Conservation (phyloP, 2,113 vertebrate species). For the Xiphophorus maculatus region DNA sequence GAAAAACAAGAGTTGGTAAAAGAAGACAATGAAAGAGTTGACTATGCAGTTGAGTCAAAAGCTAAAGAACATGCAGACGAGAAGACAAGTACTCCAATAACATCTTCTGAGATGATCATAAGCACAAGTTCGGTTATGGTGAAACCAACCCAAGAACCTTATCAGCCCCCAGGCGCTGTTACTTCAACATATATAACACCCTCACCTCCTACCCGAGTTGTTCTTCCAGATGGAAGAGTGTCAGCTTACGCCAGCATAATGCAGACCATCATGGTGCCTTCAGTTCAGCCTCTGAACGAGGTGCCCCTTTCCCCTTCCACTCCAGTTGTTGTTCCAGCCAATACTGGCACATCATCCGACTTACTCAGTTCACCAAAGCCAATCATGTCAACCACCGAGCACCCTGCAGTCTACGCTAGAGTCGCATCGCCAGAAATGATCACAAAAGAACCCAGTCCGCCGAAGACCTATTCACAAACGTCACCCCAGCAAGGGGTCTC, state of each 20-base stretch:
- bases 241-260: constrained; percentile 92
- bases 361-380: constrained; percentile 45
- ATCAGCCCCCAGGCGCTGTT: constrained; percentile 43
- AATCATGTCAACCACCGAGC: constrained; percentile 69
- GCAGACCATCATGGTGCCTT: constrained; percentile 85
- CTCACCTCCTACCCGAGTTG: constrained; percentile 60
- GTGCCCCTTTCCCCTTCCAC: constrained; percentile 36
- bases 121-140: constrained; percentile 64
- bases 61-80: constrained; percentile 46
- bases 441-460: constrained; percentile 78
- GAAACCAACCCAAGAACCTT: constrained; percentile 57
- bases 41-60: constrained; percentile 36
- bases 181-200: constrained; percentile 57
- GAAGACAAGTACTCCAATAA: constrained; percentile 34
- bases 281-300: constrained; percentile 54
- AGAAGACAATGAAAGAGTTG: constrained; percentile 49
- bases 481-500: constrained; percentile 58
- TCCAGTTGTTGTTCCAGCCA: constrained; percentile 25
- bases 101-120: constrained; percentile 67
- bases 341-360: constrained; percentile 14
- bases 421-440: constrained; percentile 79
- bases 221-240: constrained; percentile 79
- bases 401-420: constrained; percentile 81
- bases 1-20: constrained; percentile 56
- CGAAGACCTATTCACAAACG: constrained; percentile 48